Evolutionary conservation across 2,113 vertebrate species (phyloP), one percentile per base, ranked within the genome.

Genomic region (Fregetta grallaria): DNA sequence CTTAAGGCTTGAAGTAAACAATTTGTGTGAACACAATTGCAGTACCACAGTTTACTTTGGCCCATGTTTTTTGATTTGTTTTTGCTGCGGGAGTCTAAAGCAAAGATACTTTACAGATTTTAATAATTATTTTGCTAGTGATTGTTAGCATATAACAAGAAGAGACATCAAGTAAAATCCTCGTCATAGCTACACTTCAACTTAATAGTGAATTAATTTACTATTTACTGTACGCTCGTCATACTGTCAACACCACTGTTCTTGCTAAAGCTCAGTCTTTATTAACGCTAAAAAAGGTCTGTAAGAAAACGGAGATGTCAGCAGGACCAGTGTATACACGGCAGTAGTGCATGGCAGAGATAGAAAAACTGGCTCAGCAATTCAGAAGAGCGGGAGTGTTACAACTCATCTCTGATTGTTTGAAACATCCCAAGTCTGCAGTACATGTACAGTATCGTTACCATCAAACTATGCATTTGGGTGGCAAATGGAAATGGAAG

Each of bases 301-400:
- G 44, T 50, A 74, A 67, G 83, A 80, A 61, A 95, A 94, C 0
- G 0, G 56, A 75, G 36, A 21, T 36, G 83, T 97, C 97, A 97
- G 94, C 96, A 94, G 3, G 1, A 85, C 13, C 52, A 15, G 34
- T 15, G 73, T 26, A 49, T 19, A 78, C 36, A 30, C 2, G 3
- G 76, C 82, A 83, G 13, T 21, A 55, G 21, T 7, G 53, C 53
- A 63, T 15, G 44, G 38, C 6, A 3, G 22, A 49, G 53, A 14
- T 6, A 86, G 19, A 94, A 86, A 71, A 93, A 45, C 72, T 52
- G 50, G 10, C 47, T 95, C 76, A 81, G 72, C 68, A 55, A 2
- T 63, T 75, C 73, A 34, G 34, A 86, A 75, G 27, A 88, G 45
- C 2, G 12, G 21, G 50, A 82, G 42, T 13, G 13, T 70, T 74